Percentiles rank a stretch among this genome's conserved stretches.
Evolutionary conservation across 2,113 vertebrate genomes (phyloP).

Genomic region (Casuarius casuarius): DNA sequence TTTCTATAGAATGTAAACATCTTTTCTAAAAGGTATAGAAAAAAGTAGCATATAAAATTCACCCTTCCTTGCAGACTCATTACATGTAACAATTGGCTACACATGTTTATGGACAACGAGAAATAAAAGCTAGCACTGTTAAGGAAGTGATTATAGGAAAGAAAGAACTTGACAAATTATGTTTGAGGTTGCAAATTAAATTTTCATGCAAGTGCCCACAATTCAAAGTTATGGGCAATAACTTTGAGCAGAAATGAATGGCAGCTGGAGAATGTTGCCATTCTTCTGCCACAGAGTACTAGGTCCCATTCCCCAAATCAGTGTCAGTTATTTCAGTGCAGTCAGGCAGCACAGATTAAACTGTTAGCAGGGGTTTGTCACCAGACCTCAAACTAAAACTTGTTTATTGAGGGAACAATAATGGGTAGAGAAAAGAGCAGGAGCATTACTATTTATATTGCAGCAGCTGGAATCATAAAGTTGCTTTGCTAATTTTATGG

Average conservation of each 20-base stretch:
- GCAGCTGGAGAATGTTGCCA: not conserved
- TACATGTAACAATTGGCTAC: not conserved
- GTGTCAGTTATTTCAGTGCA: not conserved
- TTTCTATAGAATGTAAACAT: not conserved
- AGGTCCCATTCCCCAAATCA: not conserved
- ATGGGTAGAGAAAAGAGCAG: not conserved
- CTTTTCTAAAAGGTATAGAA: not conserved
- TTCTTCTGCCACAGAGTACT: not conserved
- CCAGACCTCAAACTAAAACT: not conserved
- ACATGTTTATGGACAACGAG: not conserved
- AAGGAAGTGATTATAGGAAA: not conserved
- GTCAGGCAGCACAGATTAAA: not conserved
- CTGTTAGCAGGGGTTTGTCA: not conserved
- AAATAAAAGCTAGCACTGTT: not conserved
- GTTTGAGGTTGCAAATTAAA: rapidly evolving
- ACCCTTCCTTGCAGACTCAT: not conserved
- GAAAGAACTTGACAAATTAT: not conserved
- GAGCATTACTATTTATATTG: not conserved
- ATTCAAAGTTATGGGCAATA: rapidly evolving
- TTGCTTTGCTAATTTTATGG: not conserved
- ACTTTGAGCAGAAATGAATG: not conserved
- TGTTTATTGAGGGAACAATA: not conserved
- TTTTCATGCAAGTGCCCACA: not conserved
- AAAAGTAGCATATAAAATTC: not conserved
- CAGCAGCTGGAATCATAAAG: not conserved